Conservation (phyloP, 2,888 invertebrate species). For the Oxystoma pomonae region DNA sequence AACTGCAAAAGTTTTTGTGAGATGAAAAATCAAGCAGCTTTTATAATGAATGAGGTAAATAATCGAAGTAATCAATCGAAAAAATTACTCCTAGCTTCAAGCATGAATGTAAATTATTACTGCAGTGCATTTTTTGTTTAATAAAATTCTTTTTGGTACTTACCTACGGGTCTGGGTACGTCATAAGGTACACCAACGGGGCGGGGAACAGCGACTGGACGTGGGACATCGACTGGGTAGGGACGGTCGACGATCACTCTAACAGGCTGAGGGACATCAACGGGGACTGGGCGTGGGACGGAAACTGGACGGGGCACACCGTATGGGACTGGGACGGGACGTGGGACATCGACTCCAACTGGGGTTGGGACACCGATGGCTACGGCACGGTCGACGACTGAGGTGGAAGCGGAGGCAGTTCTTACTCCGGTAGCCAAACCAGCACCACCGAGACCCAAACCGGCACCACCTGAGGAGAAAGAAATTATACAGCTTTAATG, state of each 20-base stretch:
- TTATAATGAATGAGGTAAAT: too few relatives aligned
- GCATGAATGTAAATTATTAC: too few relatives aligned
- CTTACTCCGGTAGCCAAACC: constrained; percentile 22
- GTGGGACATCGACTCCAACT: constrained; percentile 20
- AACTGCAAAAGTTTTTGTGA: too few relatives aligned
- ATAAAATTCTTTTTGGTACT: too few relatives aligned
- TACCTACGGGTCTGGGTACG: constrained; percentile 17
- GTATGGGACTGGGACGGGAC: constrained; percentile 20
- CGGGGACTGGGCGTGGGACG: constrained; percentile 19
- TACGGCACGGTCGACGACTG: constrained; percentile 55
- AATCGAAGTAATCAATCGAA: too few relatives aligned
- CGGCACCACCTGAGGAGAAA: constrained; percentile 10
- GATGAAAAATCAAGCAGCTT: too few relatives aligned
- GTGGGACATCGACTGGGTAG: constrained; percentile 20
- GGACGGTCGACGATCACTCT: constrained; percentile 18
- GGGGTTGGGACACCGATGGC: constrained; percentile 41
- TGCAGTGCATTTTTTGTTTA: too few relatives aligned
- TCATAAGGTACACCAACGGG: constrained; percentile 37
- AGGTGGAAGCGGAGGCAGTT: constrained; percentile 33
- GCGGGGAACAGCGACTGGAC: constrained; percentile 33
- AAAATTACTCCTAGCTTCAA: too few relatives aligned
- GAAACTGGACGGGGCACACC: constrained; percentile 16
- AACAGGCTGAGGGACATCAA: constrained; percentile 20
- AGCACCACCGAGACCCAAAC: constrained; percentile 23
- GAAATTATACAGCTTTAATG: too few relatives aligned